phyloP scores from a whole-genome alignment of 1,140 invertebrate species.

The Saxidomus purpurata region DNA sequence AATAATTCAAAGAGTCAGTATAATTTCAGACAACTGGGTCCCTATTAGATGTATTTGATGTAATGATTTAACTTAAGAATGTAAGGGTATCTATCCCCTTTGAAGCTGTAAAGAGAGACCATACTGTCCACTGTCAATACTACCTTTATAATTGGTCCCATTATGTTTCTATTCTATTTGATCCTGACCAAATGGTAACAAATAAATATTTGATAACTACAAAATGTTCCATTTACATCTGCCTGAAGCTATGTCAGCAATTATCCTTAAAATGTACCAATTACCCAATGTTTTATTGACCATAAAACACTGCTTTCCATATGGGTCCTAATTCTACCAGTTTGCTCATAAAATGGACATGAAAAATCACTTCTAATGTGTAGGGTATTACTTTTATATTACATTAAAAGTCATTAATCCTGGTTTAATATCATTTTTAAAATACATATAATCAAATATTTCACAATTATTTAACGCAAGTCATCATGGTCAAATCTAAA shows the following conservation, averaged over 20 bases:
- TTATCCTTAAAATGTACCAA: constrained; percentile 9
- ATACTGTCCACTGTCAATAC: not conserved
- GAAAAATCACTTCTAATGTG: not conserved
- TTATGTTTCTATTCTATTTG: not conserved
- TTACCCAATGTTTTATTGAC: constrained; percentile 17
- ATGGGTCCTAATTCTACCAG: not conserved
- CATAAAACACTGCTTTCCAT: not conserved
- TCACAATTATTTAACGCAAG: not conserved
- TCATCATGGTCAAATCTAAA: no score
- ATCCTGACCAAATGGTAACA: constrained; percentile 20
- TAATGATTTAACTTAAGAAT: no score
- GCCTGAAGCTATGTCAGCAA: not conserved
- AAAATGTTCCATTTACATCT: not conserved
- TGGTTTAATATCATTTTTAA: not conserved
- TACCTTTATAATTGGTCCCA: not conserved
- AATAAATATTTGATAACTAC: constrained; percentile 20
- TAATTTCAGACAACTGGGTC: no score
- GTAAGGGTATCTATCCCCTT: no score
- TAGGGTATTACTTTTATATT: not conserved
- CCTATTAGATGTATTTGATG: no score
- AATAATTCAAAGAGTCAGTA: no score
- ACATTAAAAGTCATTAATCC: not conserved
- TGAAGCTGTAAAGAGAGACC: not conserved
- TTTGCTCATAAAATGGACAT: not conserved
- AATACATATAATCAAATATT: constrained; percentile 2